Percentiles rank a stretch among this genome's conserved stretches.
phyloP scores from a whole-genome alignment of 2,888 invertebrate species.

The Alsophila aescularia region DNA sequence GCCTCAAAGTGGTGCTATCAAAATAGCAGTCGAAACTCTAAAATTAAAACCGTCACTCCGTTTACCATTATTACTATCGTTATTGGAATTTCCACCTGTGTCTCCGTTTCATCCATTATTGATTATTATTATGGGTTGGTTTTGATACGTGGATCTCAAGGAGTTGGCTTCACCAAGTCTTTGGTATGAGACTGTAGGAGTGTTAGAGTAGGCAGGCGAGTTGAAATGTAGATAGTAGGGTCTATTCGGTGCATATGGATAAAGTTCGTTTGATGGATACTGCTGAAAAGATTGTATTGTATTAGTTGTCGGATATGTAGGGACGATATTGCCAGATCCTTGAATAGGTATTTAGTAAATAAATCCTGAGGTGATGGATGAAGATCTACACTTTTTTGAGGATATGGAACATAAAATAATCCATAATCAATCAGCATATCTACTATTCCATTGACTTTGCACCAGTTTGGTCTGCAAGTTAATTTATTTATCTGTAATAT shows the following conservation, averaged over 20 bases:
- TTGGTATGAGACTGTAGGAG: conserved; percentile 9
- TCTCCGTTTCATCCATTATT: conserved; percentile 20
- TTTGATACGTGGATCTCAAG: conserved; percentile 10
- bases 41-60: not conserved
- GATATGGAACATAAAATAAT: conserved; percentile 4
- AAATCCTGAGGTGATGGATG: not conserved
- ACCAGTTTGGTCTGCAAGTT: conserved; percentile 6
- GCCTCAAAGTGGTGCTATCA: not conserved
- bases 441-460: conserved; percentile 2
- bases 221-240: not conserved
- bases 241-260: not conserved
- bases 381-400: not conserved
- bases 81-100: conserved; percentile 5
- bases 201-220: conserved; percentile 1
- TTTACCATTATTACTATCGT: conserved; percentile 11
- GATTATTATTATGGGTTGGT: conserved; percentile 27
- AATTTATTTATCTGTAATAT: too few species aligned
- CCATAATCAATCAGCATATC: conserved; percentile 6
- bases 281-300: not conserved
- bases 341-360: conserved; percentile 5
- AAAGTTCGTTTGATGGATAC: not conserved
- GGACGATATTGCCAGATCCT: not conserved
- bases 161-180: conserved; percentile 16
- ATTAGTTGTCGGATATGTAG: not conserved
- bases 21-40: conserved; percentile 6